A percentile compares a stretch with the other conserved stretches of the same genome.
phyloP scores from a whole-genome alignment of 64 coral and sea anemone genomes.

The Hydrozoanthus tunicans region DNA sequence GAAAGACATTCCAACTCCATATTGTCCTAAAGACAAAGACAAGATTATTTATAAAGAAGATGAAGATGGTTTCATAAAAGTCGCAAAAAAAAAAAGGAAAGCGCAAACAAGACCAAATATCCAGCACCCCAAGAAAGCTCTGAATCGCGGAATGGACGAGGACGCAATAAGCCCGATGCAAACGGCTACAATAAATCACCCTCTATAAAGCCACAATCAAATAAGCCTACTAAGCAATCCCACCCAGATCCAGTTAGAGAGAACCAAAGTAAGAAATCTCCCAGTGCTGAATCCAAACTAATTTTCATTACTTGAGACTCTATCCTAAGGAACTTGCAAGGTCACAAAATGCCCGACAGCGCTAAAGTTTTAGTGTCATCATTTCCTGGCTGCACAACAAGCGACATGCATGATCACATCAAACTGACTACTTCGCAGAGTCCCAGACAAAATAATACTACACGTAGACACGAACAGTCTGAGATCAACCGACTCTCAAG shows the following conservation, averaged over 20 bases:
- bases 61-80: conserved; percentile 52
- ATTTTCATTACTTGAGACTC: no score
- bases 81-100: conserved; percentile 25
- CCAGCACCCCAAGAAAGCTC: conserved; percentile 4
- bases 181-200: no score
- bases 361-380: background rate
- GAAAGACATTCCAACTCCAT: no score
- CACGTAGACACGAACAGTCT: no score
- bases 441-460: conserved; percentile 3
- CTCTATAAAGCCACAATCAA: no score
- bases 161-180: background rate
- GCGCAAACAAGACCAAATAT: conserved; percentile 1
- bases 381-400: conserved; percentile 19
- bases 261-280: no score
- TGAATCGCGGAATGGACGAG: conserved; percentile 48
- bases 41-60: conserved; percentile 41
- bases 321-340: no score
- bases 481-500: background rate
- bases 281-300: no score
- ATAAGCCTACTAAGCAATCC: no score
- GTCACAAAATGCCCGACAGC: no score
- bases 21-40: background rate
- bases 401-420: conserved; percentile 37
- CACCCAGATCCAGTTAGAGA: no score
- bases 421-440: conserved; percentile 7